Evolutionary conservation across 2,113 vertebrate species (phyloP).

Genomic region (Periophthalmodon schlosseri): DNA sequence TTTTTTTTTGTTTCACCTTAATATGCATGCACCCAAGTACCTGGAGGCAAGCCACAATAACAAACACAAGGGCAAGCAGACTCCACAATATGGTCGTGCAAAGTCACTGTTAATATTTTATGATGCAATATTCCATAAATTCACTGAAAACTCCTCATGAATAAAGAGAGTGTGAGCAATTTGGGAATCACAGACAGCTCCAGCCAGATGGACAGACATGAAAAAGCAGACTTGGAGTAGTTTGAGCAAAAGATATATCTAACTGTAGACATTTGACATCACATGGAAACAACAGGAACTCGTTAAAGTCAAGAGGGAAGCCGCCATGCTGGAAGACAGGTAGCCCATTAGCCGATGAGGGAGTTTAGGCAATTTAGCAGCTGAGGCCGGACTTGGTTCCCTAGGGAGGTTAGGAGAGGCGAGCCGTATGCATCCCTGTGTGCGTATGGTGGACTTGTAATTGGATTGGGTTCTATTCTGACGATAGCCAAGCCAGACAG

Average conservation of each 20-base stretch:
- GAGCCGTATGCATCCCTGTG: conserved; percentile 14
- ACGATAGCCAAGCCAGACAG: conserved; percentile 1
- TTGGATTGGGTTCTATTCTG: conserved; percentile 38
- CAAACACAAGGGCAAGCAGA: not conserved
- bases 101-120: conserved; percentile 1
- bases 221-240: conserved; percentile 13
- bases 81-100: not conserved
- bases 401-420: conserved; percentile 23
- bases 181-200: conserved; percentile 8
- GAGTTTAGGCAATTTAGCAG: conserved; percentile 65
- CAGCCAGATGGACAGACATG: conserved; percentile 7
- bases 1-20: not conserved
- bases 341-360: conserved; percentile 64
- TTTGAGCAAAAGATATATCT: conserved; percentile 14
- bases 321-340: conserved; percentile 51
- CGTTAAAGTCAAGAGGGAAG: conserved; percentile 52
- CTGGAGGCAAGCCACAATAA: not conserved
- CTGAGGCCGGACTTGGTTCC: conserved; percentile 58
- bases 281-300: conserved; percentile 39
- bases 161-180: not conserved
- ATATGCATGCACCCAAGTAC: not conserved
- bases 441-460: conserved; percentile 9
- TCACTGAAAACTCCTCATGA: conserved; percentile 1
- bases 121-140: not conserved
- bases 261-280: conserved; percentile 46